These are phyloP conservation scores for Deilephila porcellus DNA, from an alignment of 2,888 invertebrate genomes.

Conservation along the genomic window DNA sequence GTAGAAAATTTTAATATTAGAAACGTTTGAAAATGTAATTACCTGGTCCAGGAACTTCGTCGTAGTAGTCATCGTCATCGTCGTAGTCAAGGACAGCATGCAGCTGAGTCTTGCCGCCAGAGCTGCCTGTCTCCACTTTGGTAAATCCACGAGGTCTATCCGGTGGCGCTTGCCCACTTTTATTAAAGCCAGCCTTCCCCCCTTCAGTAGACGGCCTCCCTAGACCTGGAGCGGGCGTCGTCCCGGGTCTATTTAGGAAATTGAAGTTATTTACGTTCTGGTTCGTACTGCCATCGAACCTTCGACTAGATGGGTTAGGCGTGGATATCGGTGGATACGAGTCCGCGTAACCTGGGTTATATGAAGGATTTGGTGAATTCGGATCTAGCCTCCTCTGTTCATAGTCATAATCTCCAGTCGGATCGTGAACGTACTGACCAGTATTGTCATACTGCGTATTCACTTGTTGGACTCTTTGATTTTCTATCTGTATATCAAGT, in stretches of 20 bases:
- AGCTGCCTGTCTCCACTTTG: constrained; percentile 84
- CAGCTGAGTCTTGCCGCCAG: constrained; percentile 86
- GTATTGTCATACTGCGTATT: constrained; percentile 71
- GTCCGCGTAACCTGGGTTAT: constrained; percentile 72
- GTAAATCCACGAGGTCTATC: constrained; percentile 87
- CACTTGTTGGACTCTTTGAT: constrained; percentile 72
- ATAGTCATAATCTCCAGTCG: constrained; percentile 78
- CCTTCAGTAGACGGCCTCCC: constrained; percentile 61
- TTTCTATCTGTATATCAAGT: constrained; percentile 70
- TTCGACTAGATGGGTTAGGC: constrained; percentile 74
- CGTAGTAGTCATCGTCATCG: constrained; percentile 85
- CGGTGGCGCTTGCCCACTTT: constrained; percentile 67
- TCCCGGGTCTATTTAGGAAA: constrained; percentile 59
- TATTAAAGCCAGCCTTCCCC: constrained; percentile 81
- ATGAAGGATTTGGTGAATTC: constrained; percentile 57
- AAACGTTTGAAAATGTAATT: constrained; percentile 38
- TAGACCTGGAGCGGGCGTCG: constrained; percentile 56
- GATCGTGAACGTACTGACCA: constrained; percentile 78
- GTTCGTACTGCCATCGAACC: constrained; percentile 67
- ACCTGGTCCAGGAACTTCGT: constrained; percentile 85
- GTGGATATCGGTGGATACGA: constrained; percentile 68
- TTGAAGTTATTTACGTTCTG: constrained; percentile 73
- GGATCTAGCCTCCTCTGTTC: constrained; percentile 70
- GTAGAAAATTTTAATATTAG: not conserved
- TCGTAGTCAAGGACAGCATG: constrained; percentile 90